Percentiles rank a stretch among this genome's conserved stretches.
phyloP scores from a whole-genome alignment of 2,888 invertebrate genomes.

The Catocala fraxini region DNA sequence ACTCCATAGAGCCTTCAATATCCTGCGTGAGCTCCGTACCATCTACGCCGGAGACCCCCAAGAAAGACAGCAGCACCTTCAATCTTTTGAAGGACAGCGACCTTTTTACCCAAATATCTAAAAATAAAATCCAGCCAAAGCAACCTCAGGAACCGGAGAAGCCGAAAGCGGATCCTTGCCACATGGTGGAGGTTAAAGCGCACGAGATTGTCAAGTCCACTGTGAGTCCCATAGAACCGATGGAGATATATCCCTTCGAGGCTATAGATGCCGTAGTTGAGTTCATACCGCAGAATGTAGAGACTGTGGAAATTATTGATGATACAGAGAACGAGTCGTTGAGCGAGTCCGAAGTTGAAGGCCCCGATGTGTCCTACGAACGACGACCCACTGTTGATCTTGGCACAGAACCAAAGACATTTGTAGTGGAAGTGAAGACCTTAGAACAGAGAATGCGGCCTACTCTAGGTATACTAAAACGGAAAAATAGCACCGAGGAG shows the following conservation, averaged over 20 bases:
- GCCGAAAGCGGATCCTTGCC: constrained; percentile 70
- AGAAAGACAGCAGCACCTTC: constrained; percentile 88
- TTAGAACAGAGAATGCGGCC: constrained; percentile 77
- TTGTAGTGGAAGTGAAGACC: constrained; percentile 75
- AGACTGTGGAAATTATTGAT: constrained; percentile 86
- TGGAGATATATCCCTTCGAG: constrained; percentile 83
- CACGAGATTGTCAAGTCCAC: constrained; percentile 90
- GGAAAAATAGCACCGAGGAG: constrained; percentile 55
- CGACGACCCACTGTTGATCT: constrained; percentile 58
- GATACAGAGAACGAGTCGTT: constrained; percentile 79
- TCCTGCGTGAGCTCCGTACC: constrained; percentile 46
- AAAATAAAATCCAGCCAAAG: constrained; percentile 70
- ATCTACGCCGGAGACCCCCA: constrained; percentile 72
- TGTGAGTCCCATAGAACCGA: constrained; percentile 76
- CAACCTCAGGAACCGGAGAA: constrained; percentile 33
- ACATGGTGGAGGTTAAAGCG: constrained; percentile 90
- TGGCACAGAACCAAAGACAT: constrained; percentile 73
- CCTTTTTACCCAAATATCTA: constrained; percentile 90
- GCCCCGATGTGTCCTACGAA: constrained; percentile 23
- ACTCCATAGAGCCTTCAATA: constrained; percentile 57
- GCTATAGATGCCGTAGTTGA: constrained; percentile 85
- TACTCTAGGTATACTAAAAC: constrained; percentile 71
- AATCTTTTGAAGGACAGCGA: constrained; percentile 90
- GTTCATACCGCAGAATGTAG: constrained; percentile 85
- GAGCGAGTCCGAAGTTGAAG: constrained; percentile 60